Percentiles rank a stretch among this genome's conserved stretches.
Evolutionary conservation across 1,140 invertebrate species (phyloP).

Genomic region (Maconellicoccus hirsutus): DNA sequence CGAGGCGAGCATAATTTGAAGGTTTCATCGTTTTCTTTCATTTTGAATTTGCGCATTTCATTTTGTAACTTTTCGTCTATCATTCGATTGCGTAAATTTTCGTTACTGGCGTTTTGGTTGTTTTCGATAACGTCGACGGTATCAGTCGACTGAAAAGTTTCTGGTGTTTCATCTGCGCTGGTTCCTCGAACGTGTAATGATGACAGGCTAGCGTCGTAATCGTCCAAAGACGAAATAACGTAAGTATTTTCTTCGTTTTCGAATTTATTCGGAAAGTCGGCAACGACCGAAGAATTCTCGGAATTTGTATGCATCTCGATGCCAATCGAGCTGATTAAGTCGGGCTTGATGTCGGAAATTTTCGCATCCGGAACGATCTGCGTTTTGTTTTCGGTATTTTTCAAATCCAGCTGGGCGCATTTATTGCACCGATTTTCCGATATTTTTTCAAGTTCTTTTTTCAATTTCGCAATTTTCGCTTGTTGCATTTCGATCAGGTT

Average conservation of each 20-base stretch:
- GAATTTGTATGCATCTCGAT: neutral
- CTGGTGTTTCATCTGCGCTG: neutral
- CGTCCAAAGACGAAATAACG: neutral
- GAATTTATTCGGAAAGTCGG: neutral
- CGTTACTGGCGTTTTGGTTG: neutral
- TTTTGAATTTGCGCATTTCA: conserved; percentile 14
- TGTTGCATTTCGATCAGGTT: conserved; percentile 54
- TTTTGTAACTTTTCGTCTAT: neutral
- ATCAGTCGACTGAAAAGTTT: neutral
- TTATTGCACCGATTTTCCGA: neutral
- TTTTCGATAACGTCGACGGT: neutral
- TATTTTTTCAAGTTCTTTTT: conserved; percentile 34
- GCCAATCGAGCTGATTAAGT: conserved; percentile 31
- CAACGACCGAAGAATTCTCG: neutral
- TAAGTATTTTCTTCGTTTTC: neutral
- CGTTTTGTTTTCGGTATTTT: neutral
- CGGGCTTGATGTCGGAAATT: conserved; percentile 28
- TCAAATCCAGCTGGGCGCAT: neutral
- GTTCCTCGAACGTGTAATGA: neutral
- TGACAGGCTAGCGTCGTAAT: neutral
- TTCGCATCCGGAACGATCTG: neutral
- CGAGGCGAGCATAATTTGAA: conserved; percentile 18
- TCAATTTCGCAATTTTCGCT: conserved; percentile 50
- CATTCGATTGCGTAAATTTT: neutral
- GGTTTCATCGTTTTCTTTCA: conserved; percentile 18